phyloP scores from a whole-genome alignment of 53 echinoderm and acorn worm species.

The Apostichopus leukothele region DNA sequence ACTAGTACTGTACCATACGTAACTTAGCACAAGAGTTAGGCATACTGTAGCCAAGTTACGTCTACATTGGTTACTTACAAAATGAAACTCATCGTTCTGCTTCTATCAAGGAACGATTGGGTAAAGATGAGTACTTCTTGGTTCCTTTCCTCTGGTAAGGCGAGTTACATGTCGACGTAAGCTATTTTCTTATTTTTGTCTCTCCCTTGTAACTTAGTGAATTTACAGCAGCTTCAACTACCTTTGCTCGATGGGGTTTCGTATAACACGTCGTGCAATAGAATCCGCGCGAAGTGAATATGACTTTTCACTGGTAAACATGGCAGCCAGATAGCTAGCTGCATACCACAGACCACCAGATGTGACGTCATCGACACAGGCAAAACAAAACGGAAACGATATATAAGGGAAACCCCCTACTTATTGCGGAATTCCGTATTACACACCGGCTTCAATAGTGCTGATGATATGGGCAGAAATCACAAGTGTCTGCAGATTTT shows the following conservation, averaged over 20 bases:
- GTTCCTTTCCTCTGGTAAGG: background rate
- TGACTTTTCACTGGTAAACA: no score
- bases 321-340: no score
- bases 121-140: background rate
- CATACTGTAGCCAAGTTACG: no score
- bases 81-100: background rate
- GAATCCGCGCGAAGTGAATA: no score
- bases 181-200: background rate
- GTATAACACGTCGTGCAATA: no score
- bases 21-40: no score
- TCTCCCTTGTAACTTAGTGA: background rate
- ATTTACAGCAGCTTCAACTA: no score
- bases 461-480: no score
- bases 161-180: background rate
- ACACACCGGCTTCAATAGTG: no score
- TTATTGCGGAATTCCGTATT: background rate
- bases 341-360: background rate
- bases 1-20: no score
- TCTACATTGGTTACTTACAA: background rate
- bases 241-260: no score
- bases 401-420: background rate
- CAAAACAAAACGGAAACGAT: background rate
- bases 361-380: background rate
- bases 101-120: background rate
- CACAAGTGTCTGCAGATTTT: no score